Conservation (phyloP, 1,140 invertebrate species). For the Drosophila arawakana region DNA sequence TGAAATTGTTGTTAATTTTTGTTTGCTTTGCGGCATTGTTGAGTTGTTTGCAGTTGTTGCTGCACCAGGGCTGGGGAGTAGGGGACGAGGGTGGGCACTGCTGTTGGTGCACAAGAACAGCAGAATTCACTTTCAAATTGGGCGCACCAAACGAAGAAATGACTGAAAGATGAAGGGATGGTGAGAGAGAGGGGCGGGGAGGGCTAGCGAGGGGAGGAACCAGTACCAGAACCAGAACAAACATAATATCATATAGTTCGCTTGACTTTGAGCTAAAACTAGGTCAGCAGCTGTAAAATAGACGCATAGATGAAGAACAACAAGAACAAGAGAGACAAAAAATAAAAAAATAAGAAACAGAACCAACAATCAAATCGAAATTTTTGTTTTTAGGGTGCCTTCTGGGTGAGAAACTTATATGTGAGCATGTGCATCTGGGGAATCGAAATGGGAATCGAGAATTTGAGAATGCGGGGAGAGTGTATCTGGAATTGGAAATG, state of each 20-base stretch:
- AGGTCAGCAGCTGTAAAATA: conserved; percentile 81
- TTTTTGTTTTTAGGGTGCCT: conserved; percentile 12
- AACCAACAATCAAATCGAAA: conserved; percentile 58
- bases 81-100: background rate
- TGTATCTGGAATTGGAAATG: conserved; percentile 18
- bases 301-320: conserved; percentile 52
- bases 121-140: conserved; percentile 79
- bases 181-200: background rate
- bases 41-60: conserved; percentile 66
- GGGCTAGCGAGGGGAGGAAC: conserved; percentile 16
- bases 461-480: too few species aligned
- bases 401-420: background rate
- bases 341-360: background rate
- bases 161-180: background rate
- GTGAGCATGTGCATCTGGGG: conserved; percentile 27
- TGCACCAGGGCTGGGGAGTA: background rate
- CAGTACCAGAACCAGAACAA: conserved; percentile 19
- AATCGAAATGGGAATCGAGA: conserved; percentile 6
- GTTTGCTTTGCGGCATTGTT: conserved; percentile 75
- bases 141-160: conserved; percentile 57
- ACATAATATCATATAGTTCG: conserved; percentile 51
- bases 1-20: conserved; percentile 79
- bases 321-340: conserved; percentile 5
- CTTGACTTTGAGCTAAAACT: conserved; percentile 75
- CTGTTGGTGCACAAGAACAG: conserved; percentile 58